phyloP scores from a whole-genome alignment of 2,113 vertebrate species.

The Paratilapia polleni region DNA sequence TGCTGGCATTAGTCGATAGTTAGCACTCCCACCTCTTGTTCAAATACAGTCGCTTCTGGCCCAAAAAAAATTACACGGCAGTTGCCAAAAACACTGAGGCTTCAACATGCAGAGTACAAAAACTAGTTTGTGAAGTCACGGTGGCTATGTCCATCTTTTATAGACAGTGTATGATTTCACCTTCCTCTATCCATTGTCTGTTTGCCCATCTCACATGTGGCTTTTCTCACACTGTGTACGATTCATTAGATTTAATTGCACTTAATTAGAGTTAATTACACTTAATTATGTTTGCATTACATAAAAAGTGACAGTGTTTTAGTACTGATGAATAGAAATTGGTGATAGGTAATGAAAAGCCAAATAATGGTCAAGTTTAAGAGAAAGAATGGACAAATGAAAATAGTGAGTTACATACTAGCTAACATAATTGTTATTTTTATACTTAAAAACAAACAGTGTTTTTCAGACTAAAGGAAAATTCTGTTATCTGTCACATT shows the following conservation, averaged over 20 bases:
- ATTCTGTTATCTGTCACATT: not conserved
- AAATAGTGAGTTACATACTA: not conserved
- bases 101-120: not conserved
- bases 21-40: not conserved
- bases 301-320: not conserved
- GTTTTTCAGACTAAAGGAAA: not conserved
- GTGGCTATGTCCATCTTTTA: not conserved
- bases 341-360: not conserved
- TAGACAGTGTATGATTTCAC: not conserved
- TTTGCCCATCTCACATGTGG: fast-evolving
- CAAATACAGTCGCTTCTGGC: not conserved
- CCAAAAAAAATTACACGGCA: not conserved
- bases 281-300: not conserved
- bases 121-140: not conserved
- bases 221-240: not conserved
- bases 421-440: not conserved
- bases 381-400: not conserved
- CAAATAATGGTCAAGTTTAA: not conserved
- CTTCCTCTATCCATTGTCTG: not conserved
- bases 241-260: not conserved
- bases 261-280: constrained; percentile 1
- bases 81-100: not conserved
- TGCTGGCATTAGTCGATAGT: not conserved
- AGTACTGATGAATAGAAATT: not conserved
- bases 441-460: not conserved